Conservation (phyloP, 1,140 invertebrate genomes). For the Mamestra configurata region DNA sequence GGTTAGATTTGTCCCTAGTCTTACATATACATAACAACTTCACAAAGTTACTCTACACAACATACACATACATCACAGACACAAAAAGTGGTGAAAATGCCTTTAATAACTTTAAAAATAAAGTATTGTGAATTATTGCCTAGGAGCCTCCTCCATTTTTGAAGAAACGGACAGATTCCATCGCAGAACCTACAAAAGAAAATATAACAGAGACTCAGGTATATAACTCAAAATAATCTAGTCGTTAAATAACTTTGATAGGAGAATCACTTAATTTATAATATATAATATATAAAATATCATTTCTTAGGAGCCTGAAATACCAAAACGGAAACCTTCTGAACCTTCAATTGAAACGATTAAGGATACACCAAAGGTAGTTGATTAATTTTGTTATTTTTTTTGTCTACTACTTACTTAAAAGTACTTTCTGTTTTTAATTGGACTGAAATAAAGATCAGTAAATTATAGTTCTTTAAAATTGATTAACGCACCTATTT, state of each 20-base stretch:
- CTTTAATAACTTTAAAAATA: background rate
- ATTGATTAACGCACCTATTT: background rate
- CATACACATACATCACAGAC: background rate
- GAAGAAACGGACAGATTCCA: conserved; percentile 14
- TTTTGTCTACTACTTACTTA: background rate
- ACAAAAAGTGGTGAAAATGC: background rate
- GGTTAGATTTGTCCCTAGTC: background rate
- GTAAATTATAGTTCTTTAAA: no score
- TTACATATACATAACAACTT: conserved; percentile 18
- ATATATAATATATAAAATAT: background rate
- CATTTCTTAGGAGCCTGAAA: conserved; percentile 6
- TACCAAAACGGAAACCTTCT: conserved; percentile 4
- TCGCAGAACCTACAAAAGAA: conserved; percentile 9
- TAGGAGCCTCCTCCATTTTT: conserved; percentile 33
- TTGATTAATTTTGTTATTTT: background rate
- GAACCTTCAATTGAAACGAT: background rate
- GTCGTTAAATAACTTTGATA: no score
- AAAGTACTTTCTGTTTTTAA: no score
- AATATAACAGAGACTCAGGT: background rate
- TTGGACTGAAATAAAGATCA: no score
- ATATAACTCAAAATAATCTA: background rate
- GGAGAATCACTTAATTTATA: background rate
- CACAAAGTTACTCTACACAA: background rate
- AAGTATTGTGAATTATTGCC: background rate
- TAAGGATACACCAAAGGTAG: conserved; percentile 3